phyloP scores from a whole-genome alignment of 2,888 invertebrate species.

The Netelia fuscicornis region DNA sequence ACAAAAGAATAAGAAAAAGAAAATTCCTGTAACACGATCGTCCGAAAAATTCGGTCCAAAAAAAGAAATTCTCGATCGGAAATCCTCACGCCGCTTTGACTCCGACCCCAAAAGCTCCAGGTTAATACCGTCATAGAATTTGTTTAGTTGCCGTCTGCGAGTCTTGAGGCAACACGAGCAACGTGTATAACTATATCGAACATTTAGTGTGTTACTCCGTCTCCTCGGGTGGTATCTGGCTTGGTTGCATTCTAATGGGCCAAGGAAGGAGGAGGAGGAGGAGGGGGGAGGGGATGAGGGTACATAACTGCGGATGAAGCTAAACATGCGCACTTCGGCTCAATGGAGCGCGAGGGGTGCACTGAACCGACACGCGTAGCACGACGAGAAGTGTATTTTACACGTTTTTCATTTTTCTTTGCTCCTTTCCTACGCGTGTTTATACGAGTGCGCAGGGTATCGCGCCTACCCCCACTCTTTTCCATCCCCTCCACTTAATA shows the following conservation, averaged over 20 bases:
- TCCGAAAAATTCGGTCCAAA: background rate
- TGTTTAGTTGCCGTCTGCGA: constrained; percentile 22
- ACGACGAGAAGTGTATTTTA: constrained; percentile 75
- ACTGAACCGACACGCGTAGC: constrained; percentile 60
- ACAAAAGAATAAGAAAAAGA: no score
- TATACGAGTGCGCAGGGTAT: constrained; percentile 75
- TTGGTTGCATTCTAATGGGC: constrained; percentile 64
- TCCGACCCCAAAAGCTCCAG: background rate
- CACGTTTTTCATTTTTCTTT: background rate
- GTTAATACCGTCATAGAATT: constrained; percentile 13
- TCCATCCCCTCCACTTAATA: constrained; percentile 66
- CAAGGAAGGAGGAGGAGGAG: constrained; percentile 16
- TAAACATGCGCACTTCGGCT: constrained; percentile 76
- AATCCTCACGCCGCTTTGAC: background rate
- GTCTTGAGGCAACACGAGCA: constrained; percentile 1
- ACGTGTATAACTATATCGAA: no score
- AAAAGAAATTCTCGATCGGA: background rate
- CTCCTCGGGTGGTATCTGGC: background rate
- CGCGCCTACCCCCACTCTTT: no score
- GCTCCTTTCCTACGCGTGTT: constrained; percentile 74
- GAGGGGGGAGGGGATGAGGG: constrained; percentile 70
- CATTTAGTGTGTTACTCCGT: no score
- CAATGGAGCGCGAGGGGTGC: constrained; percentile 73
- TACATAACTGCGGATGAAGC: constrained; percentile 78
- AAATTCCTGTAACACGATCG: no score